Evolutionary conservation across 2,888 invertebrate species (phyloP).

Genomic region (Nemurella pictetii): DNA sequence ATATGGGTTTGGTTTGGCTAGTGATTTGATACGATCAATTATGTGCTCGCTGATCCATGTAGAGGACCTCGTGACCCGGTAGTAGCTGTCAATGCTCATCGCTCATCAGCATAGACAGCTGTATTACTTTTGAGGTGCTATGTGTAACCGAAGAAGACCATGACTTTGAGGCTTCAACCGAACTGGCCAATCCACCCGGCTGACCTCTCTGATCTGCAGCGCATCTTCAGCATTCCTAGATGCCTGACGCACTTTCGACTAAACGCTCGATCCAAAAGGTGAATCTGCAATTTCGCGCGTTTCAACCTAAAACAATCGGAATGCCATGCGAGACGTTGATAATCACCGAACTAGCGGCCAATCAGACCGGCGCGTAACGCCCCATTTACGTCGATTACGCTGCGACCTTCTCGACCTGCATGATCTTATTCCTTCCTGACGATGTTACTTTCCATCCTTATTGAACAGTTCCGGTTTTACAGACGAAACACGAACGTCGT

Average conservation of each 20-base stretch:
- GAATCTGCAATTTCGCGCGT: not conserved
- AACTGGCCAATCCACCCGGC: not conserved
- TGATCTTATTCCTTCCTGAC: not conserved
- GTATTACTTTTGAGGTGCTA: too few relatives aligned
- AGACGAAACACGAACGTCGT: not conserved
- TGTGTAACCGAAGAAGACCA: not conserved
- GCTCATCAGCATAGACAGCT: too few relatives aligned
- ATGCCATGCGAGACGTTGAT: not conserved
- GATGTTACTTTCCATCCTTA: conserved; percentile 26
- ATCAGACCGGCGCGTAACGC: conserved; percentile 2
- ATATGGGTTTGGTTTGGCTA: too few relatives aligned
- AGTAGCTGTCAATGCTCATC: too few relatives aligned
- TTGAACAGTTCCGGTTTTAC: conserved; percentile 7
- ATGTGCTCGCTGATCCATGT: too few relatives aligned
- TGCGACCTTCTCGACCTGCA: not conserved
- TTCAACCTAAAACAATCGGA: not conserved
- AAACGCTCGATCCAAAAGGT: not conserved
- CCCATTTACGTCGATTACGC: conserved; percentile 2
- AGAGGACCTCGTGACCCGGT: too few relatives aligned
- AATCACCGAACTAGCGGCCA: not conserved
- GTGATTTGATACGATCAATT: too few relatives aligned
- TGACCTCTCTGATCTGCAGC: not conserved
- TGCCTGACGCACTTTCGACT: not conserved
- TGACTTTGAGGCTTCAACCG: not conserved
- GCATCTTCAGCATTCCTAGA: not conserved